Conservation (phyloP, 64 coral and sea anemone species). For the Porites australiensis region DNA sequence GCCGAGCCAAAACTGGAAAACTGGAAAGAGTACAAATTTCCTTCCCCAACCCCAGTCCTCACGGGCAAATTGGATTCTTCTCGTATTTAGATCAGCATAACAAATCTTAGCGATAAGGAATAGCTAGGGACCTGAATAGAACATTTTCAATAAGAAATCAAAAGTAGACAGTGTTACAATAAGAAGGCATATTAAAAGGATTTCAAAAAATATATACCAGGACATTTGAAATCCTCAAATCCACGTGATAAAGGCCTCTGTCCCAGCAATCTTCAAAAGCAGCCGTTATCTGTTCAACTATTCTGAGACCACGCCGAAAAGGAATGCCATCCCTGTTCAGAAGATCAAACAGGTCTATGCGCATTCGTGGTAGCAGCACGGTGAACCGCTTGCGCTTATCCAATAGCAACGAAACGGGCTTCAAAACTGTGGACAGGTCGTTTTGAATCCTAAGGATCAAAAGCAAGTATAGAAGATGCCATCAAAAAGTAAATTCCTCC, state of each 20-base stretch:
- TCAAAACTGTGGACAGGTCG: slow-evolving; percentile 4
- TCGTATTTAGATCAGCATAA: no score
- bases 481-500: no score
- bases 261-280: slow-evolving; percentile 48
- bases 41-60: no score
- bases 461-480: not conserved
- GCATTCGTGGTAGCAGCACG: slow-evolving; percentile 48
- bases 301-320: not conserved
- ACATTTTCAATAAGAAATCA: no score
- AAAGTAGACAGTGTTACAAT: no score
- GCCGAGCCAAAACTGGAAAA: no score
- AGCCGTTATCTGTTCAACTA: slow-evolving; percentile 26
- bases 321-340: not conserved
- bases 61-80: no score
- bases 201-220: not conserved
- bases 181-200: no score
- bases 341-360: slow-evolving; percentile 40
- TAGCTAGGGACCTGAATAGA: no score
- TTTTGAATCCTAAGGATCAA: slow-evolving; percentile 20
- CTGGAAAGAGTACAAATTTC: no score
- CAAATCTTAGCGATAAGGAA: no score
- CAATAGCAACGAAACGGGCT: slow-evolving; percentile 34
- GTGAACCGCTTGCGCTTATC: slow-evolving; percentile 18
- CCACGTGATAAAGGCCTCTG: slow-evolving; percentile 40
- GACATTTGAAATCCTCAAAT: slow-evolving; percentile 62